A percentile compares a stretch with the other conserved stretches of the same genome.
These are phyloP conservation scores for Crax fasciolata DNA, from an alignment of 2,797 vertebrate genomes.

Conservation along the genomic window DNA sequence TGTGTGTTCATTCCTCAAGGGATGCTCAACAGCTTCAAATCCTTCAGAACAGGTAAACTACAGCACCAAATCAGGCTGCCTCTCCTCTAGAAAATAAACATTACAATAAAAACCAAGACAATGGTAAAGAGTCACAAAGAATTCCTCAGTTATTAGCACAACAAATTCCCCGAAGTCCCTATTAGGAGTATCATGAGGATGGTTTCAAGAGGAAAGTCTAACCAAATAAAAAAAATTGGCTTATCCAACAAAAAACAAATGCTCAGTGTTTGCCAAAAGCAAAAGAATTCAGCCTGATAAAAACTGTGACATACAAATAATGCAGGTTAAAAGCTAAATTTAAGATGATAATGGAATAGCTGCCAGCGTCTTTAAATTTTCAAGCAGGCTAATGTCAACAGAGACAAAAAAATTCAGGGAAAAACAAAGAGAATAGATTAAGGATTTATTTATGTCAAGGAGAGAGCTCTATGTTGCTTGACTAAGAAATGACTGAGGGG, in stretches of 20 bases:
- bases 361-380: slow-evolving; percentile 61
- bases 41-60: slow-evolving; percentile 38
- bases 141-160: slow-evolving; percentile 75
- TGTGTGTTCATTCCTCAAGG: neutral
- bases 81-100: slow-evolving; percentile 35
- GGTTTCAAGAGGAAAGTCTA: slow-evolving; percentile 56
- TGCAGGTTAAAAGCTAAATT: slow-evolving; percentile 66
- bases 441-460: slow-evolving; percentile 28
- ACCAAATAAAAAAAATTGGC: slow-evolving; percentile 60
- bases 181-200: slow-evolving; percentile 68
- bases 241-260: slow-evolving; percentile 33
- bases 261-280: neutral
- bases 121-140: slow-evolving; percentile 54
- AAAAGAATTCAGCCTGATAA: slow-evolving; percentile 59
- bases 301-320: slow-evolving; percentile 6
- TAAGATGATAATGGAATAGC: slow-evolving; percentile 61
- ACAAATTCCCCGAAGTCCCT: slow-evolving; percentile 69
- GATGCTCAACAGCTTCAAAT: neutral
- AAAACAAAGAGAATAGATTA: slow-evolving; percentile 68
- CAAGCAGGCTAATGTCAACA: slow-evolving; percentile 67
- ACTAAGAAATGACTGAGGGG: slow-evolving; percentile 4
- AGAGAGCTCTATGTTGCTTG: neutral
- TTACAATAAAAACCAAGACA: slow-evolving; percentile 55
- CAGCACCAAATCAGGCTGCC: neutral
- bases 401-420: slow-evolving; percentile 53